phyloP scores from a whole-genome alignment of 2,888 invertebrate genomes.

The Acrobasis consociella region DNA sequence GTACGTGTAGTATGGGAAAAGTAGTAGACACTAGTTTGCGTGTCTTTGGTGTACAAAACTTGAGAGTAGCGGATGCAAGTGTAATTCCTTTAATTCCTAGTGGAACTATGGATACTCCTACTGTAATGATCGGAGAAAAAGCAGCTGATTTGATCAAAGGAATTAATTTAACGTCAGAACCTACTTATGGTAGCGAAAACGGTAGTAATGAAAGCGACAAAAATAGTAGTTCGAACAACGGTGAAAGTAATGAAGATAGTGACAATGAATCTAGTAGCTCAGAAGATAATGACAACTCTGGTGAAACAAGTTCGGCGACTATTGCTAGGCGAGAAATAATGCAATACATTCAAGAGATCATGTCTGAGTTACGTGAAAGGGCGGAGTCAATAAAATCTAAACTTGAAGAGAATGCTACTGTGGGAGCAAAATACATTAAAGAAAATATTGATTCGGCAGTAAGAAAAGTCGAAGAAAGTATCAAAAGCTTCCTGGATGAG shows the following conservation, averaged over 20 bases:
- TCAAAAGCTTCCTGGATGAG: background rate
- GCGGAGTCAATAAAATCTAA: background rate
- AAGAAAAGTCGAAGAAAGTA: background rate
- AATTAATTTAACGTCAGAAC: background rate
- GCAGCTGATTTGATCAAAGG: conserved; percentile 33
- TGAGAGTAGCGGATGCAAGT: conserved; percentile 33
- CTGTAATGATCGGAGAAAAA: conserved; percentile 34
- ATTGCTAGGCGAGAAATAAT: background rate
- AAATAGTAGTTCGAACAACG: background rate
- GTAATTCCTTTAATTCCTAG: conserved; percentile 30
- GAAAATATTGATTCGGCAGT: background rate
- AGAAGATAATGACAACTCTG: background rate
- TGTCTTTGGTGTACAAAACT: conserved; percentile 29
- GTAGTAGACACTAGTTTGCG: conserved; percentile 27
- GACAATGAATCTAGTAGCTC: background rate
- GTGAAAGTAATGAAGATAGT: background rate
- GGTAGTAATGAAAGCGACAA: background rate
- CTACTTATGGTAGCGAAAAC: background rate
- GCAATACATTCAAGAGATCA: background rate
- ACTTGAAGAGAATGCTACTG: background rate
- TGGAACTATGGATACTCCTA: conserved; percentile 30
- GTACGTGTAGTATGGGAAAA: conserved; percentile 31
- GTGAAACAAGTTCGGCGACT: background rate
- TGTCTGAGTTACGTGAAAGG: background rate
- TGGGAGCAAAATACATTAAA: background rate